Evolutionary conservation across 2,888 invertebrate genomes (phyloP), one percentile per base, ranked within the genome.

Genomic region (Amiota communis): DNA sequence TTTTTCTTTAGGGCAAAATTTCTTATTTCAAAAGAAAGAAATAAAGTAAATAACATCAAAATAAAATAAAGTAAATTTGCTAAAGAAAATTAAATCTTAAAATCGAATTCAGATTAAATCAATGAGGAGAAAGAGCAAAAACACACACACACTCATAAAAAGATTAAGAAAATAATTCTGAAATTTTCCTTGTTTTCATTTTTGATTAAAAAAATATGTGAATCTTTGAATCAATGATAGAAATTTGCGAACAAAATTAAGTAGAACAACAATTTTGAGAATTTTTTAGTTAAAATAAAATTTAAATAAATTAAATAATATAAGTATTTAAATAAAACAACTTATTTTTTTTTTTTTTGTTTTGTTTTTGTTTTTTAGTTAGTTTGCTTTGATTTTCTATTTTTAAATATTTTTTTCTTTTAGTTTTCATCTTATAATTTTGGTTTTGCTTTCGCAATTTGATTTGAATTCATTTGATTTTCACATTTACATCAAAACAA

Each of bases 181-280:
- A 36, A 64, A 64, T 10, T 47, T 46, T 48, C 10, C 8, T 10
- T 12, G 23, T 23, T 23, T 23, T 23, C 23, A 2, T 3, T 23
- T 23, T 23, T 23, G 23, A 23, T n/a, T 23, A 23, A 23, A 23
- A 23, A 23, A 23, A 23, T 23, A 6, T 12, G 36, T 6, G 46
- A 70, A 57, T 8, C 17, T 4, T 15, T 10, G n/a, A n/a, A 57
- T 76, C 78, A 80, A 85, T 87, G 86, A 86, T 86, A 86, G 86
- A 86, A 86, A 86, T 84, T 80, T 86, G 78, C 80, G 83, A 86
- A 86, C 82, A 79, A 76, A 75, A 75, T 68, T 36, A 36, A 36
- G 36, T 36, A 36, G 36, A 36, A 36, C 36, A 36, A 65, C 71
- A 72, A 71, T 17, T 65, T 70, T 70, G 57, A 13, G 15, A 23